Percentiles rank a stretch among this genome's conserved stretches.
These are phyloP conservation scores for Parnassius smintheus DNA, from an alignment of 2,888 invertebrate species.

Conservation along the genomic window DNA sequence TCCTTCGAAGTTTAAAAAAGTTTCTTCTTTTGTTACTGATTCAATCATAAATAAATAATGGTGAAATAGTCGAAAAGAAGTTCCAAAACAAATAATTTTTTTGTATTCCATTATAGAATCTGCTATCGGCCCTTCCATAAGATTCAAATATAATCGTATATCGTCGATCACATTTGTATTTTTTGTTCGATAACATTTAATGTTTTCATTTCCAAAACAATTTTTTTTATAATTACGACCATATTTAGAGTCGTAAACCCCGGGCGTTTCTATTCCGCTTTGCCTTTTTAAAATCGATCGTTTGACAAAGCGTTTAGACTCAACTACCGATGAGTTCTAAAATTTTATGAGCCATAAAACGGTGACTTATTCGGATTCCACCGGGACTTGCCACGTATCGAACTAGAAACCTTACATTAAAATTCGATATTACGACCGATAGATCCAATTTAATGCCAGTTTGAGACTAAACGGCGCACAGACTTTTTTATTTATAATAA, in stretches of 20 bases:
- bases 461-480: conserved; percentile 61
- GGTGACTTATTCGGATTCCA: conserved; percentile 66
- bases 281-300: conserved; percentile 50
- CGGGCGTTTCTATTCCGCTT: conserved; percentile 44
- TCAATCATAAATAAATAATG: no score
- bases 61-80: no score
- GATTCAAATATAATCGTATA: conserved; percentile 5
- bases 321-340: conserved; percentile 63
- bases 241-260: conserved; percentile 46
- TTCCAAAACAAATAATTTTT: no score
- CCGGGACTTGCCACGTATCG: conserved; percentile 56
- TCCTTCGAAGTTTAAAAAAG: no score
- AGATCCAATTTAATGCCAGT: conserved; percentile 72
- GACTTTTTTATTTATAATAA: conserved; percentile 45
- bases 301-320: conserved; percentile 52
- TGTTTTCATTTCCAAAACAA: conserved; percentile 40
- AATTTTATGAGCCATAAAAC: conserved; percentile 76
- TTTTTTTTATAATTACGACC: conserved; percentile 36
- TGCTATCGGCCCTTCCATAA: neutral
- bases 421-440: conserved; percentile 76
- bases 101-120: neutral
- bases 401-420: conserved; percentile 65
- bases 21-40: no score
- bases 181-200: conserved; percentile 30
- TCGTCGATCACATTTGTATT: conserved; percentile 5